Base-by-base conservation (phyloP, 2,888 invertebrate genomes). In the Lypha dubia region DNA sequence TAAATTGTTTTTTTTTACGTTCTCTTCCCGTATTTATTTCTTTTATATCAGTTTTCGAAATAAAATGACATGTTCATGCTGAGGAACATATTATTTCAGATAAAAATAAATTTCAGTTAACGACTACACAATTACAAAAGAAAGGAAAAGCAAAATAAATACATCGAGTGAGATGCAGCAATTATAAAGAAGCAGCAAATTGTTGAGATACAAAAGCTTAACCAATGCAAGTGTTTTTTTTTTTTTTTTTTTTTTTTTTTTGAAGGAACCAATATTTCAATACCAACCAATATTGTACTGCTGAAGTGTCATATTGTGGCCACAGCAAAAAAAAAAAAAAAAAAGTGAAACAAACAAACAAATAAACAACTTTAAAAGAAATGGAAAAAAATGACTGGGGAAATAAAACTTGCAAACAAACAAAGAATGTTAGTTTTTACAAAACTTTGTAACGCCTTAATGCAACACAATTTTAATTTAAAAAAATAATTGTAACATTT, bases 241-340 rank as follows among this genome's bases (percentile, higher is more conserved):
- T n/a, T n/a, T n/a, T n/a, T n/a, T n/a, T n/a, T n/a, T n/a, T n/a
- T n/a, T n/a, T n/a, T n/a, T n/a, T n/a, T n/a, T n/a, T n/a, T n/a
- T n/a, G n/a, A 24, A n/a, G 7, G 6, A 38, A 60, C 28, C 38
- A 17, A 60, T 17, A 22, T 38, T 58, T 20, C n/a, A n/a, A n/a
- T n/a, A n/a, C n/a, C n/a, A n/a, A n/a, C 24, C 53, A 15, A 53
- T 28, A 15, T 28, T 53, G 28, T 38, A 4, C 13, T 60, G 17
- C 13, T 15, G n/a, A 73, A 73, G 35, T 60, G 44, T 58, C 38
- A 35, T 71, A 41, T 58, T 71, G 71, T 71, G 58, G 71, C 32
- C 58, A 58, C 53, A 46, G 15, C 7, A 20, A 46, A 53, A 44
- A 71, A 53, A n/a, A n/a, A n/a, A n/a, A n/a, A n/a, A n/a, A n/a